Conservation (phyloP, 2,888 invertebrate species). For the Invenusta paracnida region DNA sequence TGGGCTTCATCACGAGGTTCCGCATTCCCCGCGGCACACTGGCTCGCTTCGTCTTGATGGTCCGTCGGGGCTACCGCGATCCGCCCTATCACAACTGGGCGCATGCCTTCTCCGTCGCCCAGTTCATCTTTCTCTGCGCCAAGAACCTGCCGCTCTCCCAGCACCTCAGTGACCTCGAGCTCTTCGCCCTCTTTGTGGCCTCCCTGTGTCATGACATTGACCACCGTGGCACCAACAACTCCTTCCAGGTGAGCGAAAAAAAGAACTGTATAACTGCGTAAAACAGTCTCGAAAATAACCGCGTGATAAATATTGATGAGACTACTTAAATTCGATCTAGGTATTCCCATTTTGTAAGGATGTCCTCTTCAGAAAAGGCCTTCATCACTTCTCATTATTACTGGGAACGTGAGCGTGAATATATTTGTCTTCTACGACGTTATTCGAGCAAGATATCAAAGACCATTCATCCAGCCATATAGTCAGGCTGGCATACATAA, state of each 20-base stretch:
- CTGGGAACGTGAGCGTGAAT: no score
- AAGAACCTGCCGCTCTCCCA: constrained; percentile 35
- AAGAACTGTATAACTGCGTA: no score
- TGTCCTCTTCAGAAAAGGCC: no score
- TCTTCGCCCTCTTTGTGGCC: constrained; percentile 71
- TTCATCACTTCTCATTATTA: no score
- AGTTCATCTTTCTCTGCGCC: constrained; percentile 70
- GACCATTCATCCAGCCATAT: no score
- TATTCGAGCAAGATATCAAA: no score
- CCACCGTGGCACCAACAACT: constrained; percentile 78
- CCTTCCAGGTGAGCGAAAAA: constrained; percentile 70
- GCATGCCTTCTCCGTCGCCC: constrained; percentile 76
- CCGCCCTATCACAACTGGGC: constrained; percentile 81
- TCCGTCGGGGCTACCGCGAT: constrained; percentile 62
- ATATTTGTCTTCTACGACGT: no score
- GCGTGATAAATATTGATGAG: no score
- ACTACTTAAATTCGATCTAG: no score
- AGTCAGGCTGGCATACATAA: no score
- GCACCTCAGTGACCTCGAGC: constrained; percentile 67
- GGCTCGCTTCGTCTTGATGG: constrained; percentile 40
- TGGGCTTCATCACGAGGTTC: constrained; percentile 70
- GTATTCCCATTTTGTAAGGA: no score
- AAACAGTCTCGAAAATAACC: no score
- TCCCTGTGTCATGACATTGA: constrained; percentile 79
- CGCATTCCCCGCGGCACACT: constrained; percentile 62